A percentile compares a stretch with the other conserved stretches of the same genome.
Conservation (phyloP, 2,888 invertebrate species). For the Maniola hyperantus region DNA sequence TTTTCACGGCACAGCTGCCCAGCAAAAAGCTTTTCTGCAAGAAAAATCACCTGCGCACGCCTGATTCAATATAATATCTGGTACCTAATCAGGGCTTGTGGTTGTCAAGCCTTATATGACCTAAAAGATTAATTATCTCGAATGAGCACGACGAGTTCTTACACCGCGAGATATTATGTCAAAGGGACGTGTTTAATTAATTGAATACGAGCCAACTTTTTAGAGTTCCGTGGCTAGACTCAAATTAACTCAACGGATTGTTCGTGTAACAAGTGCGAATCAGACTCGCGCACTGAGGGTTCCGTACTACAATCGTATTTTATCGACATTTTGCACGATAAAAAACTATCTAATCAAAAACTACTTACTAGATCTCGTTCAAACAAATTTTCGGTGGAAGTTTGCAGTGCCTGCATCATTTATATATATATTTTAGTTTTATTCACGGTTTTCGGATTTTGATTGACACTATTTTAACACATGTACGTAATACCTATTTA, state of each 20-base stretch:
- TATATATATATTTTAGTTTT: too few relatives aligned
- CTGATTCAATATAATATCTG: slow-evolving; percentile 52
- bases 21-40: slow-evolving; percentile 69
- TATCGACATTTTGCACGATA: too few relatives aligned
- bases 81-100: slow-evolving; percentile 45
- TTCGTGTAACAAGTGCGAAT: too few relatives aligned
- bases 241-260: neutral
- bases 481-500: too few relatives aligned
- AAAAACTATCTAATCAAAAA: too few relatives aligned
- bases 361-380: too few relatives aligned
- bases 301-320: too few relatives aligned
- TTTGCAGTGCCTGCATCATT: neutral
- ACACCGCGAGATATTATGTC: slow-evolving; percentile 13
- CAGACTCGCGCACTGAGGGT: too few relatives aligned
- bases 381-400: too few relatives aligned
- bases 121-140: slow-evolving; percentile 28
- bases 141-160: slow-evolving; percentile 3
- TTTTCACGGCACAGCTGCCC: slow-evolving; percentile 73
- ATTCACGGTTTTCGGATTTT: too few relatives aligned
- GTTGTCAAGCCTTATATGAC: slow-evolving; percentile 33
- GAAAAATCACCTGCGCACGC: slow-evolving; percentile 72
- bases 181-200: slow-evolving; percentile 11
- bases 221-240: neutral
- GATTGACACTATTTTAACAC: too few relatives aligned
- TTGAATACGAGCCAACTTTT: slow-evolving; percentile 4